Evolutionary conservation across 2,797 vertebrate genomes (phyloP).

Genomic region (Notolepis coatsorum): DNA sequence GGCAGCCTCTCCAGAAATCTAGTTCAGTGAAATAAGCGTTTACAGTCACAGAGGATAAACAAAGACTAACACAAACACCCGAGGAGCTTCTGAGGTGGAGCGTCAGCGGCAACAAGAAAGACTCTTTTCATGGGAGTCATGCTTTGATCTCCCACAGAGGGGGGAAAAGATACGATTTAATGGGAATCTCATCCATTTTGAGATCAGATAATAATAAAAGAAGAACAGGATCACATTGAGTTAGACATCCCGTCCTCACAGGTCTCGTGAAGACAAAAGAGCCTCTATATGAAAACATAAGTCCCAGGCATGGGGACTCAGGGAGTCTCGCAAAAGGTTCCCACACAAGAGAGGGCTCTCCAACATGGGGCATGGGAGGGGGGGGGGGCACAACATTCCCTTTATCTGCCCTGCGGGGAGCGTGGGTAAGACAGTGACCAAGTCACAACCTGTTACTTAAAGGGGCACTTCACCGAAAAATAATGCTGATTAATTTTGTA

Average conservation of each 20-base stretch:
- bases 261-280: constrained; percentile 53
- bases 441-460: constrained; percentile 62
- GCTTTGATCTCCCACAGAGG: too few species aligned
- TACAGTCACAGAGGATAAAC: constrained; percentile 20
- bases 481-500: too few species aligned
- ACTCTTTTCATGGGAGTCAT: too few species aligned
- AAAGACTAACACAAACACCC: too few species aligned
- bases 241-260: constrained; percentile 42
- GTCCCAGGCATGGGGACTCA: constrained; percentile 30
- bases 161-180: too few species aligned
- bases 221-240: constrained; percentile 30
- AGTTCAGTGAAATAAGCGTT: too few species aligned
- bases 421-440: constrained; percentile 42
- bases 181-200: not conserved
- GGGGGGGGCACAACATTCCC: constrained; percentile 55
- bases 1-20: too few species aligned
- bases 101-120: too few species aligned
- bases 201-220: not conserved
- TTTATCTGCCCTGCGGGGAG: constrained; percentile 62
- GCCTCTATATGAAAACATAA: constrained; percentile 59
- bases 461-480: too few species aligned
- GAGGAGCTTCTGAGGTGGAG: too few species aligned
- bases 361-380: constrained; percentile 41
- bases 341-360: constrained; percentile 47
- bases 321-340: constrained; percentile 45